Conservation (phyloP, 2,797 vertebrate genomes). For the Sorex maritimensis region DNA sequence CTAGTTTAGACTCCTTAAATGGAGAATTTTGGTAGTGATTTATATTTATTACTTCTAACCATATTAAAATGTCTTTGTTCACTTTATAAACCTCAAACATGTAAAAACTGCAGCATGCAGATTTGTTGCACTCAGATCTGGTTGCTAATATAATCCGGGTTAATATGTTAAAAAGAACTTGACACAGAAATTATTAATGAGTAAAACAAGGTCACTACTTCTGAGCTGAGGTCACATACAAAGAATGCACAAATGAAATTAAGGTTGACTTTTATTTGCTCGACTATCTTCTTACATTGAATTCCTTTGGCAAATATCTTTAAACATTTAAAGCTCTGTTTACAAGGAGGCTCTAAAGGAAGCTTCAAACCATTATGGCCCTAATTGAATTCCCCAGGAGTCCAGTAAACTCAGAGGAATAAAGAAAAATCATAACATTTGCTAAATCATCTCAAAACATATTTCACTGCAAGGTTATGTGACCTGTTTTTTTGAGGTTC, state of each 20-base stretch:
- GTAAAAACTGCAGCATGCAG: conserved; percentile 81
- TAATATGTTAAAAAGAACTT: conserved; percentile 90
- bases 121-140: conserved; percentile 83
- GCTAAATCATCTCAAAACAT: conserved; percentile 91
- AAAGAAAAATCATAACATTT: conserved; percentile 92
- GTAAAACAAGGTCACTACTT: conserved; percentile 91
- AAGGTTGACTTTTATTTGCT: conserved; percentile 93
- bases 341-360: conserved; percentile 92
- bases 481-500: conserved; percentile 88
- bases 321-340: conserved; percentile 93
- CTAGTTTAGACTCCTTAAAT: conserved; percentile 82
- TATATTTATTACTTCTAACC: conserved; percentile 81
- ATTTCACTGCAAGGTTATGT: conserved; percentile 91
- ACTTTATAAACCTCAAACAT: conserved; percentile 78
- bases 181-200: conserved; percentile 90
- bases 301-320: conserved; percentile 92
- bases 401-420: conserved; percentile 91
- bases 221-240: conserved; percentile 91
- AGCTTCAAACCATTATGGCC: conserved; percentile 93
- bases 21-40: conserved; percentile 83
- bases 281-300: conserved; percentile 92
- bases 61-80: conserved; percentile 83
- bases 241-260: conserved; percentile 91
- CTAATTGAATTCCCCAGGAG: conserved; percentile 94
- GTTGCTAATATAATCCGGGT: conserved; percentile 89